Evolutionary conservation across 2,113 vertebrate genomes (phyloP), one percentile per base, ranked within the genome.

Genomic region (Zosterops hypoxanthus): DNA sequence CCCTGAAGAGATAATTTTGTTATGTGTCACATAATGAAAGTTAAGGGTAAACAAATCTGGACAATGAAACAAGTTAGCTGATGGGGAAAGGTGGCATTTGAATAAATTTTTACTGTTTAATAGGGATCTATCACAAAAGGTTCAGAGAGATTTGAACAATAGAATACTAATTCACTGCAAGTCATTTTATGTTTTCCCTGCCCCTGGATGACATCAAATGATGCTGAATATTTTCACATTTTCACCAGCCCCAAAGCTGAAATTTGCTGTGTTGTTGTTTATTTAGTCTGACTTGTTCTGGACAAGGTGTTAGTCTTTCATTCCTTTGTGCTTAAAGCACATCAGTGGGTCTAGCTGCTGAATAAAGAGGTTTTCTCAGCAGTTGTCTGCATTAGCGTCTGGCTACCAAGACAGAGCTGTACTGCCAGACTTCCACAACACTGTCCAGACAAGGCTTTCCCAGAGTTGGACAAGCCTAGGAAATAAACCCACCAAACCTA

Each of bases 401-500:
- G 47, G 52, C 87, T 76, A 34, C 53, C 86, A 41, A 70, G 75
- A 84, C 80, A 7, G 41, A 60, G 50, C 28, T 82, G 17, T 61
- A 41, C 36, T 94, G 94, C 93, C 94, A 96, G 89, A 96, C 77
- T 89, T 89, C 85, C 68, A 33, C 3, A 22, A 82, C 21, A 57
- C 60, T 70, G 56, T 95, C 89, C 96, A 96, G 91, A 78, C 90
- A 86, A 94, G 94, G 64, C 59, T 91, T 87, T 94, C 41, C 39
- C 55, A 82, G 61, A 88, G 52, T 0, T 90, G 63, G 72, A 94
- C 36, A 5, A 73, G 21, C 39, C 49, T 70, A 88, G 29, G 36
- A 25, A 75, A 71, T 82, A 65, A 34, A 50, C 29, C 11, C 39
- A 86, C 25, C 29, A 78, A 80, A 79, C 4, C 44, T 44, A 72